Evolutionary conservation across 2,888 invertebrate species (phyloP), one percentile per base, ranked within the genome.

Genomic region (Alloscopus bannaensis): DNA sequence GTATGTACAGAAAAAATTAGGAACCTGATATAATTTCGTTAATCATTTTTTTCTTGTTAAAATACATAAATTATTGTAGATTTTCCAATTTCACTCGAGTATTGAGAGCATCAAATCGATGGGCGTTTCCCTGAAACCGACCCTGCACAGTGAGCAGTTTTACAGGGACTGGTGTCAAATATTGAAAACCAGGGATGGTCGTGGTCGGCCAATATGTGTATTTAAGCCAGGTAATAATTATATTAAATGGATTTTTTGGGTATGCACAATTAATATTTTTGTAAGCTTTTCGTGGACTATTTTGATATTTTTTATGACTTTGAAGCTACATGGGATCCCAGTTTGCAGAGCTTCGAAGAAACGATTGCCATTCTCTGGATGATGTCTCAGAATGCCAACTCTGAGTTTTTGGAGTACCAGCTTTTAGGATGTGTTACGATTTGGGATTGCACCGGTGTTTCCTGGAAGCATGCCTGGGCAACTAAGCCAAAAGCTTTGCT

Each of bases 161-260:
- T 4, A 11, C 4, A 45, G 8, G 8, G 3, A 45, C 3, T 4
- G 13, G 18, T 45, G 45, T 18, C 13, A 16, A 4, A 4, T 16
- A 11, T 16, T 45, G 18, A 4, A 16, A 45, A 3, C 4, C 13
- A 16, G 3, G n/a, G 45, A 45, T 16, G 3, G 3, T 45, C 45
- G 3, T 3, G 45, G 45, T 3, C 4, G 45, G n/a, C 4, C n/a
- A 16, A 45, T 45, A 45, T 16, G 13, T 11, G 3, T 11, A 16
- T 16, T 45, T 16, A 45, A 45, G 45, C 8, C 45, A 45, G 45
- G 45, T 45, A 45, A n/a, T n/a, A n/a, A n/a, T n/a, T n/a, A n/a
- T n/a, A n/a, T n/a, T n/a, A n/a, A n/a, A n/a, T n/a, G n/a, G n/a
- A n/a, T n/a, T n/a, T n/a, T n/a, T n/a, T n/a, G n/a, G n/a, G n/a